A percentile compares a stretch with the other conserved stretches of the same genome.
Conservation (phyloP, 2,888 invertebrate species). For the Limnephilus lunatus region DNA sequence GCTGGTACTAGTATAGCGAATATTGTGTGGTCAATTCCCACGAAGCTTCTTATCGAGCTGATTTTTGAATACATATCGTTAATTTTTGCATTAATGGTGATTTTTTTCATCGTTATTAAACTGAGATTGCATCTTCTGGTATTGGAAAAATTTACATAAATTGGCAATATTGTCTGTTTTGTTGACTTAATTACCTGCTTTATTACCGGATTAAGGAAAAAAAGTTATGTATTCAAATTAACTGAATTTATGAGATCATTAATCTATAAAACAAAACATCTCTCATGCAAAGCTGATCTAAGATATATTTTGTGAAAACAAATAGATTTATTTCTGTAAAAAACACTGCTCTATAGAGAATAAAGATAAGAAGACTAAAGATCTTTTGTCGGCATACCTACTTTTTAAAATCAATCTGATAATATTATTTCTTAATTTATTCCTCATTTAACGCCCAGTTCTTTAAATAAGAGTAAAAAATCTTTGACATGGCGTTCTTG, state of each 20-base stretch:
- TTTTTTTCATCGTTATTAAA: not conserved
- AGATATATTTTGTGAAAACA: not conserved
- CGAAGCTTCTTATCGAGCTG: not conserved
- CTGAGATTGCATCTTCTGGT: not conserved
- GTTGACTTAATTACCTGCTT: not conserved
- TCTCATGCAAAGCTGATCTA: not conserved
- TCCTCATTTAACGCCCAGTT: not conserved
- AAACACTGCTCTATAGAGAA: not conserved
- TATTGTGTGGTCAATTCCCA: not conserved
- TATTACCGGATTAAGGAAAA: not conserved
- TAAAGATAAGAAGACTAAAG: not conserved
- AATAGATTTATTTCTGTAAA: not conserved
- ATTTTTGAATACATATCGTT: not conserved
- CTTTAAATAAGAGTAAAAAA: not conserved
- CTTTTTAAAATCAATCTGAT: not conserved
- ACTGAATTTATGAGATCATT: not conserved
- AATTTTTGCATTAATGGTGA: not conserved
- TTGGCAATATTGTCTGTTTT: not conserved
- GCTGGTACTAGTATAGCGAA: not conserved
- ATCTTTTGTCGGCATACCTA: not conserved
- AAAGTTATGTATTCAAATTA: not conserved
- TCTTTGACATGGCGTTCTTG: not conserved
- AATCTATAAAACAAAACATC: not conserved
- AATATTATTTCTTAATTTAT: not conserved
- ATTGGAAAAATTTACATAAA: not conserved